Evolutionary conservation across 2,888 invertebrate genomes (phyloP).

Genomic region (Cosmia pyralina): DNA sequence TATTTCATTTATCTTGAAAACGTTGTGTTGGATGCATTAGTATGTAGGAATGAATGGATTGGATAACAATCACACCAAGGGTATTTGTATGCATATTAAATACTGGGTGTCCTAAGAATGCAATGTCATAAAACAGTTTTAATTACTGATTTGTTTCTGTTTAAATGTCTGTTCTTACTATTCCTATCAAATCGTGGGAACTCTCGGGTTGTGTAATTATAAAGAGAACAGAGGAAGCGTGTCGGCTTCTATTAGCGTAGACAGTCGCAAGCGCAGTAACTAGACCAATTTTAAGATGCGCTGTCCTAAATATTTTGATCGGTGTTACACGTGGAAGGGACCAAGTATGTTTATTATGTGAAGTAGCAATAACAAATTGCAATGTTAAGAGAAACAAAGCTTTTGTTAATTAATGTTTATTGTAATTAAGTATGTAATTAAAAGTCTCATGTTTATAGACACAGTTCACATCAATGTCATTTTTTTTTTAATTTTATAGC

Average conservation of each 20-base stretch:
- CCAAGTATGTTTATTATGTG: conserved; percentile 7
- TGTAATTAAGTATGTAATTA: neutral
- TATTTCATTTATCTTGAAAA: conserved; percentile 47
- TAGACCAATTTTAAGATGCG: conserved; percentile 49
- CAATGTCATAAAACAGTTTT: conserved; percentile 33
- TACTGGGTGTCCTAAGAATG: conserved; percentile 34
- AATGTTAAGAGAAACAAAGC: neutral
- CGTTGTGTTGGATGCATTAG: conserved; percentile 46
- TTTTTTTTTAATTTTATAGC: conserved; percentile 20
- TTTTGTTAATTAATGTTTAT: conserved; percentile 10
- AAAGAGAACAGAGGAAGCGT: conserved; percentile 69
- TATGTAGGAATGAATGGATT: conserved; percentile 53
- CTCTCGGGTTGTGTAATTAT: conserved; percentile 68
- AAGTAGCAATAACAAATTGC: neutral
- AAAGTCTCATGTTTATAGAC: neutral
- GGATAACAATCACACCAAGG: conserved; percentile 55
- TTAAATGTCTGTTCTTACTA: conserved; percentile 11
- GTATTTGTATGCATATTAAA: conserved; percentile 56
- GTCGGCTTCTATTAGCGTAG: conserved; percentile 63
- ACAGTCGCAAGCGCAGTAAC: conserved; percentile 47
- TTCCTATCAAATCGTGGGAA: conserved; percentile 48
- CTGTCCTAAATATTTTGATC: conserved; percentile 30
- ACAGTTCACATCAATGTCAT: conserved; percentile 18
- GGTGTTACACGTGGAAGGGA: neutral
- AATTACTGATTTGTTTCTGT: conserved; percentile 40